phyloP scores from a whole-genome alignment of 2,888 invertebrate species.

The Synanthedon vespiformis region DNA sequence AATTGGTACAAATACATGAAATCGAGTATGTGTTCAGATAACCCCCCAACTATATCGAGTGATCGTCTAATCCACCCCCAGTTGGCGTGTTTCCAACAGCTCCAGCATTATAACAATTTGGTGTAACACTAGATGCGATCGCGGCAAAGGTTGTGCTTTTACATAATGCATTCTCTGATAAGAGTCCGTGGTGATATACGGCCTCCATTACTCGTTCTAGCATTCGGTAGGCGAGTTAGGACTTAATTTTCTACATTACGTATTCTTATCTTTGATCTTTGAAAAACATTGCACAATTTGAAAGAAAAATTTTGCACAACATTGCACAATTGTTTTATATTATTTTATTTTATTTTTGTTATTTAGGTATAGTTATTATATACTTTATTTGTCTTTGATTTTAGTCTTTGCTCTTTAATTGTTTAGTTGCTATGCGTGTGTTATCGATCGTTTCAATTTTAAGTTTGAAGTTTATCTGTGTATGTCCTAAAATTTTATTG shows the following conservation, averaged over 20 bases:
- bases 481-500: too few relatives aligned
- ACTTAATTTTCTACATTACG: neutral
- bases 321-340: too few relatives aligned
- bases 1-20: too few relatives aligned
- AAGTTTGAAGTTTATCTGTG: too few relatives aligned
- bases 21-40: neutral
- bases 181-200: neutral
- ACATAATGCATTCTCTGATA: slow-evolving; percentile 1
- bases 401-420: too few relatives aligned
- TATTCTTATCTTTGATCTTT: neutral
- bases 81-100: neutral
- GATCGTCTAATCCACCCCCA: neutral
- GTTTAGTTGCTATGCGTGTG: too few relatives aligned
- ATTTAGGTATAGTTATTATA: too few relatives aligned
- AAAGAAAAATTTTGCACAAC: too few relatives aligned
- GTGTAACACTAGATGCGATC: slow-evolving; percentile 1
- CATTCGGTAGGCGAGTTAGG: neutral
- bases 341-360: too few relatives aligned
- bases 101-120: neutral
- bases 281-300: too few relatives aligned
- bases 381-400: too few relatives aligned
- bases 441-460: too few relatives aligned
- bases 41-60: neutral
- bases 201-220: neutral
- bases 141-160: neutral